Percentiles rank a stretch among this genome's conserved stretches.
These are phyloP conservation scores for Nipponacmea schrenckii DNA, from an alignment of 2,888 invertebrate genomes.

Conservation along the genomic window DNA sequence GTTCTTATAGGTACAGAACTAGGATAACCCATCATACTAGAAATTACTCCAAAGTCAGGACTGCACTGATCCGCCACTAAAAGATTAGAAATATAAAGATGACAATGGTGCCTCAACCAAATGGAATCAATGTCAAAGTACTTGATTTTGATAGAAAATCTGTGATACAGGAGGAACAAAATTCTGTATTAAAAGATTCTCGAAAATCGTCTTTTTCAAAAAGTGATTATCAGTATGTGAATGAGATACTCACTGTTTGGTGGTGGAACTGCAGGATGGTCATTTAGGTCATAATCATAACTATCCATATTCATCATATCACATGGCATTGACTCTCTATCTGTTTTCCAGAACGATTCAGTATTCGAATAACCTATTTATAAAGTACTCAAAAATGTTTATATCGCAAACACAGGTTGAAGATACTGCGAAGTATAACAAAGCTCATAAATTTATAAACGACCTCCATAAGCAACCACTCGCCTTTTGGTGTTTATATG, in stretches of 20 bases:
- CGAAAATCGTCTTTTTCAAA: too few species aligned
- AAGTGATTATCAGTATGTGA: too few species aligned
- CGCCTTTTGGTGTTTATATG: too few species aligned
- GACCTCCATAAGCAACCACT: too few species aligned
- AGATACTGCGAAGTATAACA: too few species aligned
- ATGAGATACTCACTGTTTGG: conserved; percentile 5
- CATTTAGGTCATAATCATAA: conserved; percentile 34
- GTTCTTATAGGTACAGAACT: conserved; percentile 22
- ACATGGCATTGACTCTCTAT: conserved; percentile 14
- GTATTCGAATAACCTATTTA: not conserved
- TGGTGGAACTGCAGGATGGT: conserved; percentile 27
- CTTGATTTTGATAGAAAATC: conserved; percentile 5
- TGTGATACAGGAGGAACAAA: not conserved
- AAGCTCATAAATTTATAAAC: too few species aligned
- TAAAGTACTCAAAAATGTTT: not conserved
- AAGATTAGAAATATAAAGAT: not conserved
- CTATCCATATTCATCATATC: conserved; percentile 19
- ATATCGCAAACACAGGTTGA: too few species aligned
- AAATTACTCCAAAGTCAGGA: conserved; percentile 26
- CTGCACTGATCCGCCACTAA: conserved; percentile 27
- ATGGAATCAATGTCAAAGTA: conserved; percentile 2
- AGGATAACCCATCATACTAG: conserved; percentile 13
- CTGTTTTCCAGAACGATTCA: conserved; percentile 17
- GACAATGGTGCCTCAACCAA: not conserved
- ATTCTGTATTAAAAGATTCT: not conserved